phyloP scores from a whole-genome alignment of 2,113 vertebrate species.

The Parotia lawesii region DNA sequence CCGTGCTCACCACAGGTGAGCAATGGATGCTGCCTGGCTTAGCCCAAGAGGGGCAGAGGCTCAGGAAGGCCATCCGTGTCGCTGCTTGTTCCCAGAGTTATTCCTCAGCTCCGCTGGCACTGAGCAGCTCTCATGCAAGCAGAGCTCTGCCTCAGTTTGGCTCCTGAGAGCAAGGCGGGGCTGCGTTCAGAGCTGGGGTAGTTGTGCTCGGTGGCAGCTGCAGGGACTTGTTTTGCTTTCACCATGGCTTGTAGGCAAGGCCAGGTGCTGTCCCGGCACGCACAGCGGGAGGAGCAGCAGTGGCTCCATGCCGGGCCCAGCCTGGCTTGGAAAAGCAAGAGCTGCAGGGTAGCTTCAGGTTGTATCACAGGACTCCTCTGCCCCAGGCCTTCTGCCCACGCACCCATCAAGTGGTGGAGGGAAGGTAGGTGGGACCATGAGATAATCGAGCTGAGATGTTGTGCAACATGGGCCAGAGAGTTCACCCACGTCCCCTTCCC shows the following conservation, averaged over 20 bases:
- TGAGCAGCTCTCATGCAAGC: not conserved
- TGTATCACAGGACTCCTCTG: not conserved
- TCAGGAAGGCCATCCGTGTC: not conserved
- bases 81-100: not conserved
- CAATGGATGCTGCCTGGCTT: not conserved
- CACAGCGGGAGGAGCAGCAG: fast-evolving
- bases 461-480: not conserved
- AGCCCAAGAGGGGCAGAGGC: not conserved
- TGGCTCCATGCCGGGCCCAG: not conserved
- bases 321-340: not conserved
- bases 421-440: not conserved
- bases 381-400: not conserved
- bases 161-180: not conserved
- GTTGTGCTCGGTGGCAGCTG: not conserved
- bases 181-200: not conserved
- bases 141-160: not conserved
- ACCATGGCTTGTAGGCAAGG: not conserved
- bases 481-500: not conserved
- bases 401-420: not conserved
- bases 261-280: not conserved
- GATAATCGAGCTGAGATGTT: not conserved
- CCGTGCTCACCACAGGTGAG: fast-evolving
- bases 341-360: not conserved
- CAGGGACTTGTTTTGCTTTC: not conserved
- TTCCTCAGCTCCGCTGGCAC: not conserved